A percentile compares a stretch with the other conserved stretches of the same genome.
phyloP scores from a whole-genome alignment of 2,113 vertebrate species.

The Tragelaphus strepsiceros region DNA sequence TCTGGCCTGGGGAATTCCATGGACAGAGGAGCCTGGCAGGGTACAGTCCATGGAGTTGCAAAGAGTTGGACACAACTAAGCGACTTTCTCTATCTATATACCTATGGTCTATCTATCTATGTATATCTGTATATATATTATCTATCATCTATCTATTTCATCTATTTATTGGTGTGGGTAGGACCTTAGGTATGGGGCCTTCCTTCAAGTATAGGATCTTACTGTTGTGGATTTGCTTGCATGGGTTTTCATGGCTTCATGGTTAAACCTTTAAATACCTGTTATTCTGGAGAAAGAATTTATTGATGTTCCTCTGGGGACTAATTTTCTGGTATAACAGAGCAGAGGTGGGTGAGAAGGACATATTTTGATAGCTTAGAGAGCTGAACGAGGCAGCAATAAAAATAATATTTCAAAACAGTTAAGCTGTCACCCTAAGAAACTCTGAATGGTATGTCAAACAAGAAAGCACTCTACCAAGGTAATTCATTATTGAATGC shows the following conservation, averaged over 20 bases:
- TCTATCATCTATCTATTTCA: neutral
- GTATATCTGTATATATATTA: neutral
- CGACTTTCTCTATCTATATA: neutral
- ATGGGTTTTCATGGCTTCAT: neutral
- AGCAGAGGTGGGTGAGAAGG: neutral
- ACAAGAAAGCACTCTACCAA: neutral
- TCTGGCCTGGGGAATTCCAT: neutral
- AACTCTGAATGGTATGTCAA: neutral
- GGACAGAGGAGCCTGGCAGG: neutral
- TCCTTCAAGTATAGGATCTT: neutral
- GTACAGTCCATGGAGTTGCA: neutral
- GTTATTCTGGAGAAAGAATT: neutral
- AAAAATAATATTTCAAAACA: neutral
- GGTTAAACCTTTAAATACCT: neutral
- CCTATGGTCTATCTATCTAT: neutral
- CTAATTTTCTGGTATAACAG: neutral
- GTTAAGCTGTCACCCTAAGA: neutral
- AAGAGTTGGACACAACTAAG: neutral
- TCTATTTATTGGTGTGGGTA: neutral
- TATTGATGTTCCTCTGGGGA: neutral
- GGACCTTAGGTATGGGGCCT: neutral
- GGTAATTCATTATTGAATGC: neutral
- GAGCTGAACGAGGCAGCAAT: neutral
- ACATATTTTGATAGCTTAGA: neutral
- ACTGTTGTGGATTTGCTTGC: neutral